Conservation (phyloP, 2,797 vertebrate species). For the Poeciliopsis presidionis region DNA sequence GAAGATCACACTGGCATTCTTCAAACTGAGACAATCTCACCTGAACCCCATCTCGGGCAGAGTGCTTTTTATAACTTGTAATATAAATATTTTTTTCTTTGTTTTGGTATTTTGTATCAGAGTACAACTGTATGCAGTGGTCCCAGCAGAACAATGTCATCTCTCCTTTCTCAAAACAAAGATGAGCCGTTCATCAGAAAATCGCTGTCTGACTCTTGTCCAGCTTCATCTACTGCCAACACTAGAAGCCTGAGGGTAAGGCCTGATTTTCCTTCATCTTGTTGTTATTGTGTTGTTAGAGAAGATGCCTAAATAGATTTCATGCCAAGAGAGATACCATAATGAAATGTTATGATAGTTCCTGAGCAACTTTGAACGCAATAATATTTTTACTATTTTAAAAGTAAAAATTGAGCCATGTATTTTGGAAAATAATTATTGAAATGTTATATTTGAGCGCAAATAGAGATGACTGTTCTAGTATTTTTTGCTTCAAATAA, state of each 20-base stretch:
- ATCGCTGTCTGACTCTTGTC: slow-evolving; percentile 85
- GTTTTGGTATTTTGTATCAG: slow-evolving; percentile 13
- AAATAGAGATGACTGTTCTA: neutral
- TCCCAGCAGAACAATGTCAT: slow-evolving; percentile 82
- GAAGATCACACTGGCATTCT: slow-evolving; percentile 30
- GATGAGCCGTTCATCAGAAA: slow-evolving; percentile 83
- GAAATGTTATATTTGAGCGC: neutral
- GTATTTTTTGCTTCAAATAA: neutral
- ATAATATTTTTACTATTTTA: neutral
- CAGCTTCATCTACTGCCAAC: slow-evolving; percentile 82
- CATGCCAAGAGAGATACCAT: slow-evolving; percentile 21
- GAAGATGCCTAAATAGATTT: slow-evolving; percentile 54
- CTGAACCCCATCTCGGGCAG: slow-evolving; percentile 1
- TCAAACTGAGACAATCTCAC: slow-evolving; percentile 14
- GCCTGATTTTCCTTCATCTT: slow-evolving; percentile 16
- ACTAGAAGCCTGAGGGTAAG: slow-evolving; percentile 90
- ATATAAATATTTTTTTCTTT: slow-evolving; percentile 7
- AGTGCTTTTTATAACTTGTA: slow-evolving; percentile 7
- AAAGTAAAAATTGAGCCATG: neutral
- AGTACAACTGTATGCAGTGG: slow-evolving; percentile 42
- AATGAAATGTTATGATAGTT: neutral
- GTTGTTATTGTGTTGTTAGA: slow-evolving; percentile 22
- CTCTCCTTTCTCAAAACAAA: slow-evolving; percentile 85
- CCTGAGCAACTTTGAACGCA: neutral
- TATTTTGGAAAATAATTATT: neutral